Evolutionary conservation across 1,140 invertebrate genomes (phyloP), one percentile per base, ranked within the genome.

Genomic region (Phthorimaea operculella): DNA sequence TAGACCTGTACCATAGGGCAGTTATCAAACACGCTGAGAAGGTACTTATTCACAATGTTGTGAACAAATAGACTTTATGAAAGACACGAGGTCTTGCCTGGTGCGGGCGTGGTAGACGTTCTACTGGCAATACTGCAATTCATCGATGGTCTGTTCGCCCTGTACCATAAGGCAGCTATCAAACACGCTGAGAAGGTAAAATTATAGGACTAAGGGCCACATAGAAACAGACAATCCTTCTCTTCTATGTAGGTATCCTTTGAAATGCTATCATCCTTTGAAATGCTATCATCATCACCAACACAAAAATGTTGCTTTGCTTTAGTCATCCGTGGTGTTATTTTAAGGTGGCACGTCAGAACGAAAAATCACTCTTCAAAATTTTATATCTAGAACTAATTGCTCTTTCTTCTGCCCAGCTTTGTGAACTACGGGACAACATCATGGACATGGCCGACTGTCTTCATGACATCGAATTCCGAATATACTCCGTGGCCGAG

Each of bases 11-110:
- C 62, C 89, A 92, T 54, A 87, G 88, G 45, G 86, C 88, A 21
- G 92, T 90, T 10, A 90, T 92, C 63, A 91, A 91, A 66, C 90
- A 93, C 63, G 82, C 93, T 9, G 89, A 88, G 16, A 93, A 92
- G 85, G 90, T 92, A n/a, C n/a, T n/a, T n/a, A n/a, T n/a, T n/a
- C n/a, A n/a, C n/a, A n/a, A n/a, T 89, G 21, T 28, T 28, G 6
- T 2, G 21, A 28, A 28, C 21, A 28, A 28, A 6, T 4, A 28
- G 21, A 2, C 2, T 28, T 28, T 28, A 6, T 28, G 21, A 28
- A 28, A 28, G 21, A 6, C 21, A 6, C 89, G 92, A 63, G 2
- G 21, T 28, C 2, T 4, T 28, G 21, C 21, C 6, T 28, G 6
- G 81, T 3, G 81, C 81, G 7, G 88, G 87, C 0, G 54, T 77